A percentile compares a stretch with the other conserved stretches of the same genome.
phyloP scores from a whole-genome alignment of 1,140 invertebrate species.

The Drosophila yakuba region DNA sequence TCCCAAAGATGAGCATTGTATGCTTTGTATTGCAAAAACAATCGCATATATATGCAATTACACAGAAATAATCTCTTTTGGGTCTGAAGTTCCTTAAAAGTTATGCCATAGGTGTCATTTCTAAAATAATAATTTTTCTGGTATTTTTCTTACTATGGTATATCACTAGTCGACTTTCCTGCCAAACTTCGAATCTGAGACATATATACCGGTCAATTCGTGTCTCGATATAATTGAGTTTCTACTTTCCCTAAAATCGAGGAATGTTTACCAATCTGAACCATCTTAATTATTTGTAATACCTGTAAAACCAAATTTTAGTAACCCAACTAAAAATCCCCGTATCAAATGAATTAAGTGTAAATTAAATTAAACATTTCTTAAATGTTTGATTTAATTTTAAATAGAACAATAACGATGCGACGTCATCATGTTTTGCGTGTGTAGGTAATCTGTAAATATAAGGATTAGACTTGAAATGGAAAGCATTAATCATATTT shows the following conservation, averaged over 20 bases:
- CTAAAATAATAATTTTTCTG: neutral
- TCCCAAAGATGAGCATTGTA: neutral
- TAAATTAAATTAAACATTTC: too few species aligned
- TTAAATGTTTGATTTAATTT: neutral
- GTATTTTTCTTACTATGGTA: too few species aligned
- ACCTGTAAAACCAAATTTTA: too few species aligned
- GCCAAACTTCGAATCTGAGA: neutral
- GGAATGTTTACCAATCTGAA: neutral
- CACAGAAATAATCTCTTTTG: conserved; percentile 9
- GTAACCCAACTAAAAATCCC: too few species aligned
- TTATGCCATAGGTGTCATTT: neutral
- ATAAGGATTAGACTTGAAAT: neutral
- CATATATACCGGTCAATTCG: too few species aligned
- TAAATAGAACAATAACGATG: neutral
- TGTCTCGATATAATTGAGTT: too few species aligned
- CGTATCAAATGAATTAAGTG: too few species aligned
- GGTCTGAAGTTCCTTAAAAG: neutral
- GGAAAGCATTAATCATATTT: neutral
- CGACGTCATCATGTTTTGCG: neutral
- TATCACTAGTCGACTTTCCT: too few species aligned
- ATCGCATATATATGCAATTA: neutral
- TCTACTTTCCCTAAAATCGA: neutral
- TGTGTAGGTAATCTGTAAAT: neutral
- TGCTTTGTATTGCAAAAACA: neutral
- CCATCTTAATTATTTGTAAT: too few species aligned